phyloP scores from a whole-genome alignment of 2,113 vertebrate genomes.

The Electrona antarctica region DNA sequence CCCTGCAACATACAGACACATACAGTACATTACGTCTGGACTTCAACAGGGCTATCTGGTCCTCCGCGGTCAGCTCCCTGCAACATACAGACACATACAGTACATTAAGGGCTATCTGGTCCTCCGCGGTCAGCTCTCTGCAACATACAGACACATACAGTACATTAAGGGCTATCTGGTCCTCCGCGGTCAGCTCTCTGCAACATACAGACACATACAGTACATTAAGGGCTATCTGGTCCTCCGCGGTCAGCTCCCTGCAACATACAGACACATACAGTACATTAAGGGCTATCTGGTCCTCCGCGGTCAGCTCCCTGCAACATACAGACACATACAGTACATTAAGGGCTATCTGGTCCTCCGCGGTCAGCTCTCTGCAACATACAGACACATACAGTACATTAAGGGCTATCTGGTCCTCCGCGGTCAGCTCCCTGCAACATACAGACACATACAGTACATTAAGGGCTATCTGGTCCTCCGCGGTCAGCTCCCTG shows the following conservation, averaged over 20 bases:
- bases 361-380: constrained; percentile 90
- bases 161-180: constrained; percentile 88
- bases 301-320: constrained; percentile 90
- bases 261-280: constrained; percentile 21
- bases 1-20: constrained; percentile 72
- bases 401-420: constrained; percentile 88
- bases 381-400: constrained; percentile 21
- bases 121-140: constrained; percentile 90
- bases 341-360: constrained; percentile 88
- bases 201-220: constrained; percentile 21
- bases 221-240: constrained; percentile 88
- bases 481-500: constrained; percentile 90
- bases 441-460: constrained; percentile 21
- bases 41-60: constrained; percentile 96
- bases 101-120: constrained; percentile 88
- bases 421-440: constrained; percentile 90
- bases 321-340: constrained; percentile 21
- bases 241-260: constrained; percentile 90
- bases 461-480: constrained; percentile 88
- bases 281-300: constrained; percentile 88
- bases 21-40: constrained; percentile 75
- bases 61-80: constrained; percentile 90
- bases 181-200: constrained; percentile 90
- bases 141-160: constrained; percentile 21
- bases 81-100: constrained; percentile 21